Evolutionary conservation across 2,888 invertebrate species (phyloP), one percentile per base, ranked within the genome.

Genomic region (Amorpha juglandis): DNA sequence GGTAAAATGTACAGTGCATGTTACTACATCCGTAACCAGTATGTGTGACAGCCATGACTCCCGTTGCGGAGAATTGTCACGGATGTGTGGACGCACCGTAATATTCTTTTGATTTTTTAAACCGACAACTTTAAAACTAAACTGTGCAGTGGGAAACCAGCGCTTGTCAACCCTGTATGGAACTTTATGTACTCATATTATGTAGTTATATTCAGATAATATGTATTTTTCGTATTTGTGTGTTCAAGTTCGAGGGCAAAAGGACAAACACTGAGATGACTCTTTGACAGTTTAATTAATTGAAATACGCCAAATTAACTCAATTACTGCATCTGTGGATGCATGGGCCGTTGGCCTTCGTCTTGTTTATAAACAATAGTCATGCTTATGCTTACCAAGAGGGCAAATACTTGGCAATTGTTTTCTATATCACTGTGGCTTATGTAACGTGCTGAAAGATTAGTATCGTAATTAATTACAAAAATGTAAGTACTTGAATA

Each of bases 191-290:
- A 58, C 33, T 64, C 27, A 27, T 12, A 51, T n/a, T 21, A 62
- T 45, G 38, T 52, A 11, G 52, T 67, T 62, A 50, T 58, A 67
- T 64, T 52, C 64, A 67, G 45, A 67, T 62, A 55, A n/a, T 33
- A 47, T 48, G 21, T 16, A 66, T 66, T 63, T 63, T 66, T 52
- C 51, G 55, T 64, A 47, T 48, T 35, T 55, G 51, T 33, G 45
- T 53, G 45, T 64, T 55, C 27, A 33, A 50, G 58, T 58, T 65
- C 64, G 58, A 65, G 64, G 64, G 48, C 55, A 65, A 55, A 65
- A 58, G 58, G 58, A 58, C 55, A 38, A 7, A 14, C 27, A 4
- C 42, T 19, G 42, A 58, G 58, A 38, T 58, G 58, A 58, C 38
- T 58, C 58, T 63, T 63, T 38, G 51, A 50, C 33, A 63, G 33